Percentiles rank a stretch among this genome's conserved stretches.
Conservation (phyloP, 2,113 vertebrate genomes). For the Pseudorasbora parva region DNA sequence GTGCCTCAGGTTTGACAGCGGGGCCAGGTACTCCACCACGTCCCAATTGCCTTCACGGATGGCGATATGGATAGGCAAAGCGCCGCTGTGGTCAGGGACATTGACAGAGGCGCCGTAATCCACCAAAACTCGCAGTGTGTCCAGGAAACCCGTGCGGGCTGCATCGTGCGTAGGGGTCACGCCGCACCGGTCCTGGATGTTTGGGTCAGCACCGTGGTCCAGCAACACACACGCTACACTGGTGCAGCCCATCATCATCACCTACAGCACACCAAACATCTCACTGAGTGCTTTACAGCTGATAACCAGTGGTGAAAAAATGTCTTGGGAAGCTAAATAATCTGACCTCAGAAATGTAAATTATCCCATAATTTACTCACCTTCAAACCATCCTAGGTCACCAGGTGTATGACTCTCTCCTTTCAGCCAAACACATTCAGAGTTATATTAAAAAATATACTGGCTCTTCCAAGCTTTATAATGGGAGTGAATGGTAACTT, state of each 20-base stretch:
- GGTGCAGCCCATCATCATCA: slow-evolving; percentile 91
- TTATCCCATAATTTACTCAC: too few species aligned
- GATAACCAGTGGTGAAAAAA: too few species aligned
- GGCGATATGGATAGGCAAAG: slow-evolving; percentile 85
- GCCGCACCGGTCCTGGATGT: slow-evolving; percentile 82
- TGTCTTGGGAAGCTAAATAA: too few species aligned
- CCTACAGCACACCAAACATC: slow-evolving; percentile 67
- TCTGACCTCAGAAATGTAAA: too few species aligned
- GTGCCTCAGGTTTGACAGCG: slow-evolving; percentile 79
- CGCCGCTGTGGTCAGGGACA: slow-evolving; percentile 73
- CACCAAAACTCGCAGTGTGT: slow-evolving; percentile 83
- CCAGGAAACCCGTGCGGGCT: slow-evolving; percentile 85
- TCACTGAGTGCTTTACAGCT: too few species aligned
- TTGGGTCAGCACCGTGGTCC: slow-evolving; percentile 86
- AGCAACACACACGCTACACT: slow-evolving; percentile 80
- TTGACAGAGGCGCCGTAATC: slow-evolving; percentile 84
- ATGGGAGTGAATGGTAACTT: too few species aligned
- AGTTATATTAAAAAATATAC: too few species aligned
- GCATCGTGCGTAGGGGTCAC: slow-evolving; percentile 85
- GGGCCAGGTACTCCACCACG: slow-evolving; percentile 81
- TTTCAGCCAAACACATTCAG: too few species aligned
- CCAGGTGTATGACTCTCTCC: too few species aligned
- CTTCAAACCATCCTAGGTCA: too few species aligned
- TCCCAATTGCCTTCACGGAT: slow-evolving; percentile 79
- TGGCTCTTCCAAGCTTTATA: too few species aligned